Base-by-base conservation (phyloP, 2,888 invertebrate genomes). In the Dynastes grantii region DNA sequence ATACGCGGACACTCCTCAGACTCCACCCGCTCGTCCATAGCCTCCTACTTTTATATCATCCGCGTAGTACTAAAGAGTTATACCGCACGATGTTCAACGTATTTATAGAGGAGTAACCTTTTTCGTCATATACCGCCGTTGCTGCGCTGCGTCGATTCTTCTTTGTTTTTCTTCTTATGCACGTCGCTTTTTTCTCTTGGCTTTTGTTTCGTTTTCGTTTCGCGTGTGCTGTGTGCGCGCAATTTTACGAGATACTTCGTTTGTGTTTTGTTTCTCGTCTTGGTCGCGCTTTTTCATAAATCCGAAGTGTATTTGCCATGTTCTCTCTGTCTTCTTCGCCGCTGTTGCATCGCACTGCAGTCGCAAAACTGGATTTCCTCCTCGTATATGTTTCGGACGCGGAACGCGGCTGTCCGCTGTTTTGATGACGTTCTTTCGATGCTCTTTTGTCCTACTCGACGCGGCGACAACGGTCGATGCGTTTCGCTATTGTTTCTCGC, bases 1-100 rank as follows among this genome's bases (percentile, higher is more conserved):
- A 87, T 87, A 85, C 82, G 85, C 82, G 85, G 86, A 85, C 85
- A 87, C 86, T 85, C 87, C 87, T 86, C 84, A 85, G 84, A 83
- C 84, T 85, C 85, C 87, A 84, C 85, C 85, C 85, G 81, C 83
- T 83, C 83, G 70, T 82, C 80, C 82, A 80, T 83, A 83, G 84
- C 84, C 85, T 83, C 85, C 84, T 83, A 83, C 82, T 84, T 84
- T 84, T 84, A 83, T 84, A 82, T 83, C 61, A 78, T 65, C 65
- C 73, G 73, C 73, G 73, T 45, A 22, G 71, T 16, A 37, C 58
- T 58, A 58, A 40, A 58, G 67, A 63, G 64, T 78, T 64, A 51
- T 53, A 76, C 65, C 67, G 29, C 40, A 49, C 51, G 51, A n/a
- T 65, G 37, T 16, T 76, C 32, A 40, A 32, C 64, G 64, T 73